Conservation (phyloP, 2,113 vertebrate species). For the Laterallus jamaicensis region DNA sequence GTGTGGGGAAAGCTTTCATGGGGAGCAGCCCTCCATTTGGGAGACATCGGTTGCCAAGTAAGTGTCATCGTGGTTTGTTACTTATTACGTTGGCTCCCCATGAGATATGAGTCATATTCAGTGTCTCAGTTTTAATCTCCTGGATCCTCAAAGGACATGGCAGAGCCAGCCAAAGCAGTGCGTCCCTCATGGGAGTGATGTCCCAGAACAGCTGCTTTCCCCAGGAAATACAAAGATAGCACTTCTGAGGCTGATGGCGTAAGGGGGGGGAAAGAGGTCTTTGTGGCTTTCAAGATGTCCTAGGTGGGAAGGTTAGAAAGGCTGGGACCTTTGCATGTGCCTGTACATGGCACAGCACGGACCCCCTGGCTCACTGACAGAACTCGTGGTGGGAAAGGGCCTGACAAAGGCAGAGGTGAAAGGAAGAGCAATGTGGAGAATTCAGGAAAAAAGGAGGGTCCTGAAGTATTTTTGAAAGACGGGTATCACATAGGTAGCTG, state of each 20-base stretch:
- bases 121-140: conserved; percentile 12
- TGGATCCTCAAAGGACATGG: not conserved
- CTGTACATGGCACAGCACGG: accelerated
- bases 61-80: not conserved
- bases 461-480: not conserved
- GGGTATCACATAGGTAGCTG: not conserved
- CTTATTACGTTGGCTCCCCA: not conserved
- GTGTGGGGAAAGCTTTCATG: not conserved
- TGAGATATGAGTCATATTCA: conserved; percentile 8
- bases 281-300: not conserved
- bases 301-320: not conserved
- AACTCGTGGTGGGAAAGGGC: not conserved
- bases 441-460: not conserved
- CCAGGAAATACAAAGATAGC: not conserved
- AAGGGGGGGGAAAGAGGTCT: not conserved
- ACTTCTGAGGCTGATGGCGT: not conserved
- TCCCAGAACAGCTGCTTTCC: conserved; percentile 26
- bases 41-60: not conserved
- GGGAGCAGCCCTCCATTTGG: not conserved
- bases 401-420: not conserved
- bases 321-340: not conserved
- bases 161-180: not conserved
- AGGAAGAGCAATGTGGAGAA: not conserved
- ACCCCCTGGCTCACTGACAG: not conserved
- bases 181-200: not conserved